Base-by-base conservation (phyloP, 2,888 invertebrate species). In the Laspeyria flexula region DNA sequence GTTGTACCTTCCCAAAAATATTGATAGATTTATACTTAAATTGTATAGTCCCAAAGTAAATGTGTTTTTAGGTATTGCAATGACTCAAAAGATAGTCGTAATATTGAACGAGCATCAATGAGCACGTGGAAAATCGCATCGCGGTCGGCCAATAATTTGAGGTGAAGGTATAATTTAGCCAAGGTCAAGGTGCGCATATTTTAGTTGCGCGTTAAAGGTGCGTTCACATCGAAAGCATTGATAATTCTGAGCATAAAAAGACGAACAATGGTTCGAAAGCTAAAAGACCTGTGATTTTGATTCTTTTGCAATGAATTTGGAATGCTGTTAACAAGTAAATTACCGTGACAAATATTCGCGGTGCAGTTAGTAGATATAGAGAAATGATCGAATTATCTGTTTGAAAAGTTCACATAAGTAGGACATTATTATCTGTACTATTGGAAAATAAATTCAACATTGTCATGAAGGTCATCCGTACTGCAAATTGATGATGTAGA, bases 101-200 rank as follows among this genome's bases (percentile, higher is more conserved):
- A 41, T 21, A 31, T 31, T 10, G 30, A 30, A 29, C 11, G 11
- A 23, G 27, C 37, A 42, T 27, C 42, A 33, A 15, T 31, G 43
- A 39, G 38, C 47, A 55, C 61, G 56, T 54, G 62, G 48, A 55
- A 54, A 57, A 59, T 56, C 43, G 50, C 33, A 33, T 35, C 45
- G 48, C 62, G 58, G 55, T 66, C 64, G 54, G 61, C 68, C 62
- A 71, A 69, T 63, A 45, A 63, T 64, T 47, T 64, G 65, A 71
- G 68, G 71, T 54, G 65, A 66, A 55, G 57, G 58, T 59, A 45
- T 42, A 59, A 48, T 38, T 41, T 43, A 29, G 25, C n/a, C 42
- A 55, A 55, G 50, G 55, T 53, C 51, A 55, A 30, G 40, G 33
- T 38, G 33, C 39, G 27, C 39, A 41, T 23, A 18, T 18, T 45